Conservation (phyloP, 2,797 vertebrate genomes). For the Otolemur crassicaudatus region DNA sequence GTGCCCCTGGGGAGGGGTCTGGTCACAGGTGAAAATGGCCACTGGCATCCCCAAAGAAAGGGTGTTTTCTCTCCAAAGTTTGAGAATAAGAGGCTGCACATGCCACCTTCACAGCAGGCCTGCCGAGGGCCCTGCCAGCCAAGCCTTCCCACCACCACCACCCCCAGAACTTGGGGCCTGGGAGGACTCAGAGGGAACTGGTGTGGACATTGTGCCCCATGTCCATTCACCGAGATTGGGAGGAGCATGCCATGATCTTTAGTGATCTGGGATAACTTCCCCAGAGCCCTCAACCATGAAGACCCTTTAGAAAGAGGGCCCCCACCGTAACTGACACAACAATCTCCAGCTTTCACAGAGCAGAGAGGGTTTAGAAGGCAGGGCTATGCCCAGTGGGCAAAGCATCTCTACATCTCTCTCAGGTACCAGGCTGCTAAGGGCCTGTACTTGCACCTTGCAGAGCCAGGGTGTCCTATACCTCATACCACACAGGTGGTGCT, state of each 20-base stretch:
- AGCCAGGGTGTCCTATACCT: not conserved
- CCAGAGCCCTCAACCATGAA: not conserved
- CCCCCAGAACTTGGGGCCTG: not conserved
- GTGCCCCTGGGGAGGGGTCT: accelerated
- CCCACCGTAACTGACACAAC: not conserved
- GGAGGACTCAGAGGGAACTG: not conserved
- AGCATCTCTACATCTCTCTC: not conserved
- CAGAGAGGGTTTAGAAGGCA: too few species aligned
- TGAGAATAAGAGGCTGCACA: not conserved
- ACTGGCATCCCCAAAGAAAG: not conserved
- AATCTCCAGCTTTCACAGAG: not conserved
- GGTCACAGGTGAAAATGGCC: accelerated
- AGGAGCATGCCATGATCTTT: accelerated
- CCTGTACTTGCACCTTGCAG: not conserved
- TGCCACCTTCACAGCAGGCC: not conserved
- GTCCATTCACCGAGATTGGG: not conserved
- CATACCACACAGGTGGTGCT: too few species aligned
- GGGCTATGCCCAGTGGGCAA: not conserved
- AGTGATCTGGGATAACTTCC: not conserved
- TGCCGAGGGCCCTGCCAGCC: not conserved
- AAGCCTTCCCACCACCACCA: not conserved
- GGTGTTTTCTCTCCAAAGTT: not conserved
- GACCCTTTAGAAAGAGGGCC: not conserved
- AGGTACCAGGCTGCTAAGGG: not conserved
- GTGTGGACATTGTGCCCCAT: not conserved